Evolutionary conservation across 1,140 invertebrate genomes (phyloP), one percentile per base, ranked within the genome.

Genomic region (Daktulosphaira vitifoliae): DNA sequence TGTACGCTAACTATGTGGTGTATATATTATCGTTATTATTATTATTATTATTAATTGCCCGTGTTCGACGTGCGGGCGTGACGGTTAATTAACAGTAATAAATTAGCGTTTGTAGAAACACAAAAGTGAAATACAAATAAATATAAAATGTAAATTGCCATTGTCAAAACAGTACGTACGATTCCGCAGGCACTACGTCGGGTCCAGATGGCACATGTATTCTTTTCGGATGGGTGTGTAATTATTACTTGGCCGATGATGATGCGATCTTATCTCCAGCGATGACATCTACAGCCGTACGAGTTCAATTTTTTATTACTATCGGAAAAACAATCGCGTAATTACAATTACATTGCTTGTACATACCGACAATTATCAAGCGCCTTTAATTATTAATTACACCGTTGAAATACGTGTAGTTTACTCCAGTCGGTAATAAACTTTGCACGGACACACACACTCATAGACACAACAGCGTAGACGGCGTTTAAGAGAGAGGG

Each of bases 71-170:
- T 23, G 38, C 54, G 39, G 54, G 54, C 54, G 54, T 59, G 54
- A 59, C 54, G 54, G 54, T 59, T 59, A 59, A 59, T 59, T 59
- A 59, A 59, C 54, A 59, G 22, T 39, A 39, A 46, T 59, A 59
- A 46, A 59, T 29, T 20, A 20, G 29, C 11, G 29, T 33, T 26
- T 22, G 37, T 23, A 29, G 16, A 26, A 23, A 13, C 42, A 59
- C 39, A 46, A 59, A 46, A 59, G 42, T 59, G 39, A 59, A 59
- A 59, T 33, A 33, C 29, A 33, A 33, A 33, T 33, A 33, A 59
- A 59, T n/a, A 29, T 16, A 46, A 59, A 50, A 50, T 46, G 42
- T 29, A 59, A 46, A 59, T 59, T 29, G 16, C 54, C 54, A 46
- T 59, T 59, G 54, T 59, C 54, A 29, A 59, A 59, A 50, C 48